Base-by-base conservation (phyloP, 53 echinoderm and acorn worm species). In the Echinometra lucunter region DNA sequence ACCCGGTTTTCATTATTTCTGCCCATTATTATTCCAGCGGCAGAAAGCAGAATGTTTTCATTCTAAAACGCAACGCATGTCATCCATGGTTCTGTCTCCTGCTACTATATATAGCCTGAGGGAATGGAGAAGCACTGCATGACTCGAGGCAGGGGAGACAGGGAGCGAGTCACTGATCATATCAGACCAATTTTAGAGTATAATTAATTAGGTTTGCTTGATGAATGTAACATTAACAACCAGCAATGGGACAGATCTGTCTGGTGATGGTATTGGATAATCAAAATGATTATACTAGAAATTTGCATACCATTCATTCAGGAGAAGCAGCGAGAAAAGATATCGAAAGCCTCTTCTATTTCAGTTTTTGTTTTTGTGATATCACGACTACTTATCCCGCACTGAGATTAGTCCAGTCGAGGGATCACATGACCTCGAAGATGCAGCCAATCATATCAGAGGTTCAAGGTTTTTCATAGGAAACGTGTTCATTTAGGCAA, bases 11-110 rank as follows among this genome's bases (percentile, higher is more conserved):
- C 85, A 85, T 85, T 85, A 85, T 85, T 85, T 49, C 85, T 85
- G 85, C 85, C 85, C 85, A 85, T 85, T 85, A 85, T 85, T 85
- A 85, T 85, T 81, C 49, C 85, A 49, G 85, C 45, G 53, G 85
- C 85, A 85, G 85, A 85, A 35, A 85, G 27, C 27, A 85, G 85
- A 45, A 85, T 85, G 81, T 85, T 85, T 85, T 85, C 85, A 85
- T 85, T 85, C 85, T 85, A 25, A 85, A 85, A 85, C n/a, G 53
- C 49, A n/a, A 30, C 44, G 85, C 85, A 47, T 85, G 85, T 85
- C 49, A 85, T 85, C 85, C 49, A 49, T 85, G 49, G 85, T 28
- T 49, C 10, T 28, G 85, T 85, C 49, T 45, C 49, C 45, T 85
- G 85, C 85, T 78, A 49, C 85, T 85, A 85, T 53, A 47, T 85